Evolutionary conservation across 2,113 vertebrate genomes (phyloP), one percentile per base, ranked within the genome.

Genomic region (Dicentrarchus labrax): DNA sequence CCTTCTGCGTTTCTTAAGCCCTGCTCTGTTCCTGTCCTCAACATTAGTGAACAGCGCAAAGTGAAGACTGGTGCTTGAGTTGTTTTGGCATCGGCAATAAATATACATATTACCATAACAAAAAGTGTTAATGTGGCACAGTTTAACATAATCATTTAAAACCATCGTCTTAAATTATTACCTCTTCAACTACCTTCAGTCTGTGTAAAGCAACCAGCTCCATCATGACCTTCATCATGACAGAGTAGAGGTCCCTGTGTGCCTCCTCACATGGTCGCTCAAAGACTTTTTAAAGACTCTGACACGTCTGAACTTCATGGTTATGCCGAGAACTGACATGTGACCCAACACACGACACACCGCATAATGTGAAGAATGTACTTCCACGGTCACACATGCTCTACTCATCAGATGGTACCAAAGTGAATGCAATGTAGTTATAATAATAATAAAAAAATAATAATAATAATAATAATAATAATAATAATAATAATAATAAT

Each of bases 81-180:
- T 86, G 92, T 87, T 97, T 97, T 97, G 96, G 96, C 96, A 96
- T 96, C 90, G 94, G 92, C 88, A 94, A 96, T 94, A 94, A 92
- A 94, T 87, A 92, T 73, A 88, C 72, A 83, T 80, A 72, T 85
- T 56, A 81, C 72, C 71, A 61, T 82, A 80, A 72, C 82, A 84
- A 88, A 89, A 89, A 91, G 90, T 73, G 78, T 90, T 76, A 92
- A 90, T 92, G 96, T 95, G 95, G 96, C 96, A 97, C 93, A 89
- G 89, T 90, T 61, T 74, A 93, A 91, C 83, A 75, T 48, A 67
- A 76, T 64, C 64, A 65, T 75, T 85, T 66, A 72, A 88, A 64
- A 79, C 83, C 84, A 85, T 43, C 19, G 24, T 85, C 60, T 83
- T 86, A 82, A 89, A 82, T 87, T 19, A 62, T 41, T 36, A 77